phyloP scores from a whole-genome alignment of 2,113 vertebrate genomes.

The Tetrao urogallus region DNA sequence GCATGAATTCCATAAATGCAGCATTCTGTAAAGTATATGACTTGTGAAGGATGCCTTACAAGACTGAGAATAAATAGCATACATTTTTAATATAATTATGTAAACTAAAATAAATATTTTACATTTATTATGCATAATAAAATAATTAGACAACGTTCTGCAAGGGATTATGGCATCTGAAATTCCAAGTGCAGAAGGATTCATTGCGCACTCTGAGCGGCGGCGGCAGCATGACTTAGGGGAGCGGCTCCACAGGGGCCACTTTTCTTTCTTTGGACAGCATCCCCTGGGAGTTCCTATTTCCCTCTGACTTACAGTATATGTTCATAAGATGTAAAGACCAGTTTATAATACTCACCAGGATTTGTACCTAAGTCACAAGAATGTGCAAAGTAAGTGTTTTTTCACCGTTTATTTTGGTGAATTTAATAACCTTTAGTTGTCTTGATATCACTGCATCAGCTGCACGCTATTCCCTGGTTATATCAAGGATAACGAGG shows the following conservation, averaged over 20 bases:
- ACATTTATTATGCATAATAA: constrained; percentile 66
- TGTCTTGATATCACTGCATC: background rate
- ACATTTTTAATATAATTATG: constrained; percentile 62
- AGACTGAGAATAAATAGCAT: constrained; percentile 54
- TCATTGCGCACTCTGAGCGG: constrained; percentile 43
- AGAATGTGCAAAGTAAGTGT: constrained; percentile 31
- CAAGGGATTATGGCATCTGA: constrained; percentile 27
- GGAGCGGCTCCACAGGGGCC: constrained; percentile 41
- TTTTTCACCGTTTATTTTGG: constrained; percentile 1
- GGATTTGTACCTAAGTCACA: constrained; percentile 32
- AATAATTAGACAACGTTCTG: constrained; percentile 51
- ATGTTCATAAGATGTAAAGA: constrained; percentile 18
- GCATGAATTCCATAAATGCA: constrained; percentile 36
- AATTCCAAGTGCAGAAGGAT: constrained; percentile 20
- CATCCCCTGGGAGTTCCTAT: constrained; percentile 63
- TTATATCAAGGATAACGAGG: background rate
- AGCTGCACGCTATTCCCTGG: background rate
- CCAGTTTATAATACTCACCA: constrained; percentile 9
- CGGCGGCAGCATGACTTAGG: constrained; percentile 1
- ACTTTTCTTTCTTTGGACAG: constrained; percentile 65
- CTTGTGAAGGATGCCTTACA: constrained; percentile 54
- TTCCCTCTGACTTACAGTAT: constrained; percentile 68
- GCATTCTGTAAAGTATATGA: constrained; percentile 46
- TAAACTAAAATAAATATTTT: constrained; percentile 63
- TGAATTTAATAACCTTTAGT: constrained; percentile 18